Evolutionary conservation across 2,888 invertebrate genomes (phyloP).

Genomic region (Himalopsyche tibetana): DNA sequence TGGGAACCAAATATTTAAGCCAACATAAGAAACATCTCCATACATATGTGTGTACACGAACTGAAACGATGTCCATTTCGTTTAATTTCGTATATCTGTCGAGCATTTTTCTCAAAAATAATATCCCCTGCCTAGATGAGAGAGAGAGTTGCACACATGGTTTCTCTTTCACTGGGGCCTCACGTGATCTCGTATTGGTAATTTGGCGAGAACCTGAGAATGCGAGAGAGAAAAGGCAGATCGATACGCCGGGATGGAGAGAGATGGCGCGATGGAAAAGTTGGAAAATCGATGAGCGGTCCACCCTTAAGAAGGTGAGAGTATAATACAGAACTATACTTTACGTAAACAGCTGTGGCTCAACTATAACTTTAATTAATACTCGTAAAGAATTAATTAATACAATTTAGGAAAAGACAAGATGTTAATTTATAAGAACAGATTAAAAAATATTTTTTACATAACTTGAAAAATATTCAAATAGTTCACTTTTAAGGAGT

Average conservation of each 20-base stretch:
- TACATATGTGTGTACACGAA: neutral
- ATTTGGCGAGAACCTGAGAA: neutral
- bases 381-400: too few species aligned
- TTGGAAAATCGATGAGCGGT: slow-evolving; percentile 29
- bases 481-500: too few species aligned
- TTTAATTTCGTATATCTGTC: neutral
- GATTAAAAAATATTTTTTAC: too few species aligned
- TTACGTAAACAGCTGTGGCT: neutral
- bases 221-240: neutral
- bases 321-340: neutral
- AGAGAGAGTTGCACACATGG: neutral
- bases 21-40: neutral
- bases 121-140: neutral
- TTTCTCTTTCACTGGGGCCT: neutral
- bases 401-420: too few species aligned
- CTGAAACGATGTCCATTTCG: neutral
- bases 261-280: slow-evolving; percentile 1
- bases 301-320: slow-evolving; percentile 6
- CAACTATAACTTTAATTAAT: neutral
- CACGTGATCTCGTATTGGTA: neutral
- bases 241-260: neutral
- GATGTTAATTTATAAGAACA: too few species aligned
- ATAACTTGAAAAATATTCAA: too few species aligned
- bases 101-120: neutral
- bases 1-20: neutral